A percentile compares a stretch with the other conserved stretches of the same genome.
Conservation (phyloP, 2,113 vertebrate genomes). For the Ia io region DNA sequence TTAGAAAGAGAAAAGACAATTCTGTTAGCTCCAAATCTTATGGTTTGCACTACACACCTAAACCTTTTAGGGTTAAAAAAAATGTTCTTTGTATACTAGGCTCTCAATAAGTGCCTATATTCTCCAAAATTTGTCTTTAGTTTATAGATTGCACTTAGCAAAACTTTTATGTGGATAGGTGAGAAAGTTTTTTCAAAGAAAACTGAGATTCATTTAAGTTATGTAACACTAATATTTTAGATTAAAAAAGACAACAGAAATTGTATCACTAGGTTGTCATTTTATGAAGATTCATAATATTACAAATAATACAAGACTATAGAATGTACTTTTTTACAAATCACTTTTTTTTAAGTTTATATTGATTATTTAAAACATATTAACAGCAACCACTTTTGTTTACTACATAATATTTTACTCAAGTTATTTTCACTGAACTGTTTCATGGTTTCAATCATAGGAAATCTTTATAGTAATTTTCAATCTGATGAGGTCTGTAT, state of each 20-base stretch:
- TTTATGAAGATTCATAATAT: neutral
- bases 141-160: neutral
- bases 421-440: slow-evolving; percentile 50
- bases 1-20: neutral
- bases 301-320: neutral
- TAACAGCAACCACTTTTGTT: slow-evolving; percentile 20
- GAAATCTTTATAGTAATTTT: slow-evolving; percentile 39
- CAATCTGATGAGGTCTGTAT: slow-evolving; percentile 47
- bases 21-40: neutral
- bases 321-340: neutral
- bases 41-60: neutral
- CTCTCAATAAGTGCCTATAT: neutral
- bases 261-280: neutral
- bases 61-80: neutral
- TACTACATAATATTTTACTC: slow-evolving; percentile 47
- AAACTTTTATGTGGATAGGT: slow-evolving; percentile 34
- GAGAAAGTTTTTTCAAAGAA: slow-evolving; percentile 3
- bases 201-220: slow-evolving; percentile 16
- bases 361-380: slow-evolving; percentile 44
- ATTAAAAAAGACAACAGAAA: neutral
- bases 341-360: neutral
- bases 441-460: slow-evolving; percentile 58
- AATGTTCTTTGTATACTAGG: neutral
- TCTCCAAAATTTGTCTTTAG: slow-evolving; percentile 3
- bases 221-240: neutral